Percentiles rank a stretch among this genome's conserved stretches.
Evolutionary conservation across 1,140 invertebrate species (phyloP).

Genomic region (Sogatella furcifera): DNA sequence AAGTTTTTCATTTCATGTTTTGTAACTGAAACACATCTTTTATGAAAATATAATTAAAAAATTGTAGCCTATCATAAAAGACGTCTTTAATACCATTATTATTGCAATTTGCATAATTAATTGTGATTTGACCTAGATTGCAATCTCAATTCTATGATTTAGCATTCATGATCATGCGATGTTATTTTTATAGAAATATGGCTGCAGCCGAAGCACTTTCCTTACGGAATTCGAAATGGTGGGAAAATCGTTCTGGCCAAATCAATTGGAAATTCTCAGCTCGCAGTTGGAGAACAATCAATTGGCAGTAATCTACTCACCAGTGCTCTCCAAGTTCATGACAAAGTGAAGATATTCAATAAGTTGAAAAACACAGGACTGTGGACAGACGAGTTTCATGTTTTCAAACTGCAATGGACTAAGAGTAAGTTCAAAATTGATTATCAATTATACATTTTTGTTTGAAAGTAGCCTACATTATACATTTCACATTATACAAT

Average conservation of each 20-base stretch:
- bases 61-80: too few relatives aligned
- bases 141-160: too few relatives aligned
- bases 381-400: not conserved
- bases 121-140: too few relatives aligned
- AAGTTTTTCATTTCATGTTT: too few relatives aligned
- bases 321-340: not conserved
- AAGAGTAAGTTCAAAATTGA: not conserved
- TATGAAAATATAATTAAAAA: too few relatives aligned
- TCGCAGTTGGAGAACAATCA: not conserved
- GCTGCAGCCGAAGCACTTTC: not conserved
- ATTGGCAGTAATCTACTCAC: not conserved
- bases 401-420: not conserved
- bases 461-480: too few relatives aligned
- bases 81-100: too few relatives aligned
- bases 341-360: not conserved
- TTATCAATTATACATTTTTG: too few relatives aligned
- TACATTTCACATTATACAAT: too few relatives aligned
- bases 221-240: not conserved
- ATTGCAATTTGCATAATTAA: too few relatives aligned
- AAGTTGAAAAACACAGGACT: not conserved
- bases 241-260: not conserved
- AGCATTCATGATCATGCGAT: too few relatives aligned
- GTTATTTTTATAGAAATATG: not conserved
- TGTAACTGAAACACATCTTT: too few relatives aligned
- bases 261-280: not conserved